phyloP scores from a whole-genome alignment of 2,888 invertebrate species.

The Alloplasta piceator region DNA sequence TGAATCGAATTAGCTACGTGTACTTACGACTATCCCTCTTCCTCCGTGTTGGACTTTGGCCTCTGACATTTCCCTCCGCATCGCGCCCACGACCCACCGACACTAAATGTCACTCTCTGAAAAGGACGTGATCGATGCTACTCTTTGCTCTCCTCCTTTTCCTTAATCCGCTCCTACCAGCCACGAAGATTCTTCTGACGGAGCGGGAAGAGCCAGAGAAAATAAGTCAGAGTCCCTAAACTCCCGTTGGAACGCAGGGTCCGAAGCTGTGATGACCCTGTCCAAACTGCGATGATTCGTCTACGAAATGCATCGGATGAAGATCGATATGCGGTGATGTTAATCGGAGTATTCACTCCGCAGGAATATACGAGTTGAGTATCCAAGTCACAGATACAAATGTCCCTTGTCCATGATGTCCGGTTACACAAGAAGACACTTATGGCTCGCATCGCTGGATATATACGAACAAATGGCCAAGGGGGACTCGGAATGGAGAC shows the following conservation, averaged over 20 bases:
- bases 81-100: slow-evolving; percentile 77
- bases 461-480: slow-evolving; percentile 65
- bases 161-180: slow-evolving; percentile 11
- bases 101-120: slow-evolving; percentile 77
- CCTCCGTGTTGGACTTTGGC: slow-evolving; percentile 66
- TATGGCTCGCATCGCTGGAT: slow-evolving; percentile 38
- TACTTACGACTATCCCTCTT: slow-evolving; percentile 42
- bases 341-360: slow-evolving; percentile 24
- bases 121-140: slow-evolving; percentile 77
- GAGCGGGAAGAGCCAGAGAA: background rate
- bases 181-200: no score
- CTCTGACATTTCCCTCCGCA: slow-evolving; percentile 76
- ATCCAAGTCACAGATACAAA: slow-evolving; percentile 31
- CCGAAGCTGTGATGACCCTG: no score
- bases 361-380: slow-evolving; percentile 18
- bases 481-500: slow-evolving; percentile 47
- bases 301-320: slow-evolving; percentile 1
- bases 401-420: slow-evolving; percentile 21
- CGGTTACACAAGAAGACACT: slow-evolving; percentile 33
- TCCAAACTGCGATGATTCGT: slow-evolving; percentile 2
- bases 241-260: no score
- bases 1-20: background rate
- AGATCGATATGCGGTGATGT: slow-evolving; percentile 25
- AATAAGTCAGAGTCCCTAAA: background rate
- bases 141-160: slow-evolving; percentile 60